These are phyloP conservation scores for Ochotona princeps DNA, from an alignment of 2,113 vertebrate genomes.

Conservation along the genomic window DNA sequence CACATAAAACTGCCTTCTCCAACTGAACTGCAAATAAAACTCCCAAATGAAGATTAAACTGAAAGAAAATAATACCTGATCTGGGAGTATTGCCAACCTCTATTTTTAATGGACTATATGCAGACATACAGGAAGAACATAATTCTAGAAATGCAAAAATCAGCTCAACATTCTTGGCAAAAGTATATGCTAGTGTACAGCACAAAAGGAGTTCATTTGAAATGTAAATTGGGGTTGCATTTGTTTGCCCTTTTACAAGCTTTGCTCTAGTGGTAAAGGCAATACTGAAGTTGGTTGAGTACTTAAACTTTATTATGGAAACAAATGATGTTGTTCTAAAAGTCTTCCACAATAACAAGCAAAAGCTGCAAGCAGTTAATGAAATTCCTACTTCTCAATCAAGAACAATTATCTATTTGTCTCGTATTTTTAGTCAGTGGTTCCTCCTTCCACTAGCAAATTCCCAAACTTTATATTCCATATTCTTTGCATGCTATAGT, in stretches of 20 bases:
- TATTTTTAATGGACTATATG: slow-evolving; percentile 68
- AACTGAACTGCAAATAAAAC: slow-evolving; percentile 64
- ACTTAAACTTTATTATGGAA: slow-evolving; percentile 53
- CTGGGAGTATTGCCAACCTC: slow-evolving; percentile 49
- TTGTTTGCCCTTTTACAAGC: slow-evolving; percentile 23
- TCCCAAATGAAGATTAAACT: slow-evolving; percentile 16
- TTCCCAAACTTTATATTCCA: slow-evolving; percentile 6
- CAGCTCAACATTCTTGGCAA: background rate
- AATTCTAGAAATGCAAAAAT: slow-evolving; percentile 55
- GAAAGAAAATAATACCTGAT: slow-evolving; percentile 49
- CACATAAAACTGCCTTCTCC: background rate
- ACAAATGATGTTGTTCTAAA: slow-evolving; percentile 58
- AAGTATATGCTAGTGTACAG: background rate
- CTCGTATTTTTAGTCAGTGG: slow-evolving; percentile 22
- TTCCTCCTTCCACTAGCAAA: slow-evolving; percentile 37
- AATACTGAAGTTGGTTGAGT: slow-evolving; percentile 32
- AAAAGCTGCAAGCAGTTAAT: background rate
- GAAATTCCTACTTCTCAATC: slow-evolving; percentile 28
- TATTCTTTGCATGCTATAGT: slow-evolving; percentile 32
- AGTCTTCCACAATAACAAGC: slow-evolving; percentile 43
- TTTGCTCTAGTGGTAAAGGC: slow-evolving; percentile 67
- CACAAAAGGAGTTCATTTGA: slow-evolving; percentile 57
- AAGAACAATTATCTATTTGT: slow-evolving; percentile 17
- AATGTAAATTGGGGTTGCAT: background rate
- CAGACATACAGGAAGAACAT: slow-evolving; percentile 11